A percentile compares a stretch with the other conserved stretches of the same genome.
phyloP scores from a whole-genome alignment of 2,797 vertebrate genomes.

The Halcyon leucocephala region DNA sequence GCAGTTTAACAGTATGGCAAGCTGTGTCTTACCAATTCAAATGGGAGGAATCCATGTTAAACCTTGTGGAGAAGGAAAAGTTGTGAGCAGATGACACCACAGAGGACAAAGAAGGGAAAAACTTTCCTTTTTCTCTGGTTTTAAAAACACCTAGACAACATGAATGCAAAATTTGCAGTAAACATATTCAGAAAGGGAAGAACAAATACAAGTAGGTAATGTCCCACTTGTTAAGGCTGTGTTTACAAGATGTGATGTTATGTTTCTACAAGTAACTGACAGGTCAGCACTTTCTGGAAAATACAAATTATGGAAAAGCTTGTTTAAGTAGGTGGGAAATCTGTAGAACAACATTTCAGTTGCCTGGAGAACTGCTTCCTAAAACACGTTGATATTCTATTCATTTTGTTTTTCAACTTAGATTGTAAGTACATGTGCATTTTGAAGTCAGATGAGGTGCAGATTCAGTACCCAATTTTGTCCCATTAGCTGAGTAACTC shows the following conservation, averaged over 20 bases:
- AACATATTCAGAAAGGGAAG: not conserved
- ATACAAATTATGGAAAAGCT: not conserved
- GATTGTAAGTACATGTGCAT: not conserved
- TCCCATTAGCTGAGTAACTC: not conserved
- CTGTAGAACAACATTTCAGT: not conserved
- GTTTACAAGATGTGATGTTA: not conserved
- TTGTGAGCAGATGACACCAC: not conserved
- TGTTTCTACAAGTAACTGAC: not conserved
- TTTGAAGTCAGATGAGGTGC: not conserved
- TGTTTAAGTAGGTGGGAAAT: not conserved
- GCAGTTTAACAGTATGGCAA: not conserved
- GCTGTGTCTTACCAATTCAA: not conserved
- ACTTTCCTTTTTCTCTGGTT: not conserved
- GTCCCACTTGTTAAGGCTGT: not conserved
- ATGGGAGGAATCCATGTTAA: not conserved
- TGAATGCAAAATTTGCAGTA: not conserved
- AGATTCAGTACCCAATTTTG: not conserved
- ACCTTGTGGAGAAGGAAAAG: not conserved
- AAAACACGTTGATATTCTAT: fast-evolving
- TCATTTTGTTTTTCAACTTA: not conserved
- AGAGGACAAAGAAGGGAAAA: not conserved
- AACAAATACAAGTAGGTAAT: not conserved
- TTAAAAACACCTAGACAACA: not conserved
- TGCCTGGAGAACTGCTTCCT: not conserved
- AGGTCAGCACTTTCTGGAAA: not conserved